These are phyloP conservation scores for Notamacropus eugenii DNA, from an alignment of 2,797 vertebrate genomes.

Conservation along the genomic window DNA sequence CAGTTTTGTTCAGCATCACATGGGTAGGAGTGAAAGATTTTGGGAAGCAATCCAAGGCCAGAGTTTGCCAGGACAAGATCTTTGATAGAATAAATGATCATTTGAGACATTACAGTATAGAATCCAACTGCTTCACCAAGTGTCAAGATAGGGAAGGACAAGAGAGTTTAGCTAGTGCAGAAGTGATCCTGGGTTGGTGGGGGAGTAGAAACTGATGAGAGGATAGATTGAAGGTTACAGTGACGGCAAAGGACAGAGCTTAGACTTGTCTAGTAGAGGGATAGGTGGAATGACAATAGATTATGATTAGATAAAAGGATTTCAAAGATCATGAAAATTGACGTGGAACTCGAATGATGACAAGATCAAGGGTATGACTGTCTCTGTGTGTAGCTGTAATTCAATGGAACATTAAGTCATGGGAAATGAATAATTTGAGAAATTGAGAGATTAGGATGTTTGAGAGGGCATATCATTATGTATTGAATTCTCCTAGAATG, in stretches of 20 bases:
- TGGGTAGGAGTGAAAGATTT: background rate
- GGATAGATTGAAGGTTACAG: background rate
- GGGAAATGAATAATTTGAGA: background rate
- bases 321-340: background rate
- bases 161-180: background rate
- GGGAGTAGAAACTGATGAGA: background rate
- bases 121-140: background rate
- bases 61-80: background rate
- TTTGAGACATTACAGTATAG: background rate
- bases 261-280: background rate
- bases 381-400: background rate
- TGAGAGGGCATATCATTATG: background rate
- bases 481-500: background rate
- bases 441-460: background rate
- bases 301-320: background rate
- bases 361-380: background rate
- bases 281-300: background rate
- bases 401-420: background rate
- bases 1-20: background rate
- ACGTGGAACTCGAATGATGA: background rate
- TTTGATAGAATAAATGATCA: background rate
- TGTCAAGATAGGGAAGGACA: background rate
- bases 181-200: background rate
- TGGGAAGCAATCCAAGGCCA: background rate
- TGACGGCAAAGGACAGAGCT: background rate